Percentiles rank a stretch among this genome's conserved stretches.
These are phyloP conservation scores for Ciconia nigra DNA, from an alignment of 2,797 vertebrate genomes.

Conservation along the genomic window DNA sequence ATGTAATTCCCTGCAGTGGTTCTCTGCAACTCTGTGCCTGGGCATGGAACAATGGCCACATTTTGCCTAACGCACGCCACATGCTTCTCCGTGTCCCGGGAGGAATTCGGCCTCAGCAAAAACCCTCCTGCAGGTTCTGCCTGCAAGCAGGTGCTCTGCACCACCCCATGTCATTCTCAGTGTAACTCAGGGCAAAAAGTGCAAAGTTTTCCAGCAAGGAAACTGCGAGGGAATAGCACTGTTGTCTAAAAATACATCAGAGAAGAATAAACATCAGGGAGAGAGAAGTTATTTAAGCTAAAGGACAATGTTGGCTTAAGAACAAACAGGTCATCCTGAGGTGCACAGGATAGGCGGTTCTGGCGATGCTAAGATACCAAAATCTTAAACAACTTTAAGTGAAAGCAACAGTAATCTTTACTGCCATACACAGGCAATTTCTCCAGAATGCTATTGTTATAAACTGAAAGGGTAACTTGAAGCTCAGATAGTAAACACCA, in stretches of 20 bases:
- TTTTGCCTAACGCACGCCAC: not conserved
- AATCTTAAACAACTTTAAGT: not conserved
- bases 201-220: not conserved
- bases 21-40: not conserved
- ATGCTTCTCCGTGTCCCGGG: not conserved
- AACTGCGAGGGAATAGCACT: not conserved
- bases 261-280: not conserved
- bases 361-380: not conserved
- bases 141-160: not conserved
- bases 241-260: not conserved
- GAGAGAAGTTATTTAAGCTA: not conserved
- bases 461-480: not conserved
- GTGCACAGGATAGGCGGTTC: not conserved
- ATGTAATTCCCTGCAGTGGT: not conserved
- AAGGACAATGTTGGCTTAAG: not conserved
- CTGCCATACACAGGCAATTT: not conserved
- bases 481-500: not conserved
- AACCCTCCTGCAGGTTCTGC: not conserved
- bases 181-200: not conserved
- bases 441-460: not conserved
- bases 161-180: not conserved
- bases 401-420: not conserved
- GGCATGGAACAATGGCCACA: not conserved
- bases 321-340: not conserved
- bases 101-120: not conserved